Conservation (phyloP, 2,113 vertebrate species). For the Xenotilapia longispinis region DNA sequence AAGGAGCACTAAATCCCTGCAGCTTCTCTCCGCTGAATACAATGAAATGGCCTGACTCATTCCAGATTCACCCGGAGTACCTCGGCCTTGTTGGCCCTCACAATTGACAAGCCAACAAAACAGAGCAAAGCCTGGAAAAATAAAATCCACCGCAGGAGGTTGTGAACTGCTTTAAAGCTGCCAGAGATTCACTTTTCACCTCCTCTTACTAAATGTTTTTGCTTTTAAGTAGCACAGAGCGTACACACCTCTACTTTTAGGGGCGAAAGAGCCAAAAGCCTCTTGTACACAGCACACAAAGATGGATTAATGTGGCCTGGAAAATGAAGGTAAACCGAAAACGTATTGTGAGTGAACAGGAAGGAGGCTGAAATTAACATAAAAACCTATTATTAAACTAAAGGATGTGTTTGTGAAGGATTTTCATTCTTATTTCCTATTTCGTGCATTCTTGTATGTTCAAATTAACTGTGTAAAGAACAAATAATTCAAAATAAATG, state of each 20-base stretch:
- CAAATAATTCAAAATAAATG: neutral
- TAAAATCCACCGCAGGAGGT: neutral
- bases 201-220: neutral
- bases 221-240: neutral
- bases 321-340: neutral
- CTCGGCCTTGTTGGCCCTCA: neutral
- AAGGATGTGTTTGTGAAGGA: neutral
- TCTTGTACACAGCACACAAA: neutral
- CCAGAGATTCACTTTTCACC: neutral
- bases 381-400: neutral
- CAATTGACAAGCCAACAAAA: conserved; percentile 32
- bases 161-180: neutral
- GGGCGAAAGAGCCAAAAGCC: neutral
- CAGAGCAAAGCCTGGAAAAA: neutral
- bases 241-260: neutral
- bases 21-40: conserved; percentile 23
- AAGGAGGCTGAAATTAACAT: neutral
- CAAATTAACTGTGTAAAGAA: neutral
- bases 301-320: neutral
- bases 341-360: neutral
- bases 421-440: neutral
- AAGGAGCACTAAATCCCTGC: conserved; percentile 39
- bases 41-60: conserved; percentile 46
- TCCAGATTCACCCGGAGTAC: conserved; percentile 36
- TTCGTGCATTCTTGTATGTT: neutral